Percentiles rank a stretch among this genome's conserved stretches.
Evolutionary conservation across 1,140 invertebrate genomes (phyloP).

Genomic region (Alviniconcha marisindica): DNA sequence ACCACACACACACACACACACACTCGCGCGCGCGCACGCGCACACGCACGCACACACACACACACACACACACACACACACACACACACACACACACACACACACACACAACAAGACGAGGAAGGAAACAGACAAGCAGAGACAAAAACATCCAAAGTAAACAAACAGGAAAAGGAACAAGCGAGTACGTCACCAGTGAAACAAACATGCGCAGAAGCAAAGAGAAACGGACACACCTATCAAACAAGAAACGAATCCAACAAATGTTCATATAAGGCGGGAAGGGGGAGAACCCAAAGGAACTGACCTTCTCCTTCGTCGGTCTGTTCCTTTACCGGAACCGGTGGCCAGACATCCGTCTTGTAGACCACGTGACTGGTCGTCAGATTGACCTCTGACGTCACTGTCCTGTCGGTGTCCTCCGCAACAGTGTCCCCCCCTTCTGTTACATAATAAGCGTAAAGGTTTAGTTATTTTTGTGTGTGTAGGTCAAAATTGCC

Average conservation of each 20-base stretch:
- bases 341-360: constrained; percentile 34
- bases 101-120: background rate
- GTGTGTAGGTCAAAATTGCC: too few relatives aligned
- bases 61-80: background rate
- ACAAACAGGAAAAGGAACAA: background rate
- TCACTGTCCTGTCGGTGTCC: background rate
- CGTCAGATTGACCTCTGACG: constrained; percentile 20
- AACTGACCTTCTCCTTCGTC: constrained; percentile 1
- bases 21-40: background rate
- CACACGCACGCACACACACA: background rate
- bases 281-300: too few relatives aligned
- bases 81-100: background rate
- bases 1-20: background rate
- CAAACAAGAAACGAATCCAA: too few relatives aligned
- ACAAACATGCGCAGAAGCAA: too few relatives aligned
- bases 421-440: too few relatives aligned
- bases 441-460: too few relatives aligned
- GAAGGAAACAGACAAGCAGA: background rate
- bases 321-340: constrained; percentile 29
- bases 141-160: too few relatives aligned
- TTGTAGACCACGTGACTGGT: constrained; percentile 29
- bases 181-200: too few relatives aligned
- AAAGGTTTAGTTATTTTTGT: too few relatives aligned
- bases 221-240: too few relatives aligned
- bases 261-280: too few relatives aligned